phyloP scores from a whole-genome alignment of 1,140 invertebrate genomes.

The Brachionus paranguensis region DNA sequence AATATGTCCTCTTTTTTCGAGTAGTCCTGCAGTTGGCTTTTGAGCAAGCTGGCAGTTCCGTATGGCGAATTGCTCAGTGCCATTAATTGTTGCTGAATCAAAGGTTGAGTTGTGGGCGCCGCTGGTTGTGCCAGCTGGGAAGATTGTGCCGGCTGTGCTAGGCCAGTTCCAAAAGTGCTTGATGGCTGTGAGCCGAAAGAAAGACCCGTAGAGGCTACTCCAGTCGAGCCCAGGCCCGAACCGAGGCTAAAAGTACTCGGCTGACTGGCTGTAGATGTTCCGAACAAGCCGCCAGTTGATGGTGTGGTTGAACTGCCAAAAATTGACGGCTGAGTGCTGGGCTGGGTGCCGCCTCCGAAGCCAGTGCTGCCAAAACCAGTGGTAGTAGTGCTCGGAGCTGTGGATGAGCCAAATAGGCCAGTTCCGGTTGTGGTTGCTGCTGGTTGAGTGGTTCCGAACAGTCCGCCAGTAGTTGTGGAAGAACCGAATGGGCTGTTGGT shows the following conservation, averaged over 20 bases:
- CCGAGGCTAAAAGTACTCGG: slow-evolving; percentile 45
- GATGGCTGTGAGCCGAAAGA: slow-evolving; percentile 42
- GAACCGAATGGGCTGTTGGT: slow-evolving; percentile 59
- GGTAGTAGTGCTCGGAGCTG: background rate
- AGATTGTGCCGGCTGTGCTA: slow-evolving; percentile 43
- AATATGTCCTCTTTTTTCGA: slow-evolving; percentile 65
- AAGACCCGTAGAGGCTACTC: slow-evolving; percentile 44
- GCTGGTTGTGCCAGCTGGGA: slow-evolving; percentile 41
- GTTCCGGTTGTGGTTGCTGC: background rate
- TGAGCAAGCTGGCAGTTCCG: slow-evolving; percentile 70
- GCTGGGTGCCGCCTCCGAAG: slow-evolving; percentile 19
- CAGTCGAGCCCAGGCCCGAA: slow-evolving; percentile 44
- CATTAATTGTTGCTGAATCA: slow-evolving; percentile 62
- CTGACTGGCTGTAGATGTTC: slow-evolving; percentile 50
- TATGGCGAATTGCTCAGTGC: slow-evolving; percentile 67
- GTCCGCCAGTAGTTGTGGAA: slow-evolving; percentile 51
- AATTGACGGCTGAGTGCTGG: slow-evolving; percentile 41
- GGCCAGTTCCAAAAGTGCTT: slow-evolving; percentile 41
- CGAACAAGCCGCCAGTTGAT: slow-evolving; percentile 59
- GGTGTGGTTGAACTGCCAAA: slow-evolving; percentile 47
- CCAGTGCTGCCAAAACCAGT: background rate
- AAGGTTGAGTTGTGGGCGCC: slow-evolving; percentile 41
- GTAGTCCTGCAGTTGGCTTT: slow-evolving; percentile 57
- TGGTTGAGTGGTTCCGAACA: background rate
- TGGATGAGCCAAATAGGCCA: background rate